A percentile compares a stretch with the other conserved stretches of the same genome.
These are phyloP conservation scores for Callosobruchus maculatus DNA, from an alignment of 2,888 invertebrate species.

Conservation along the genomic window DNA sequence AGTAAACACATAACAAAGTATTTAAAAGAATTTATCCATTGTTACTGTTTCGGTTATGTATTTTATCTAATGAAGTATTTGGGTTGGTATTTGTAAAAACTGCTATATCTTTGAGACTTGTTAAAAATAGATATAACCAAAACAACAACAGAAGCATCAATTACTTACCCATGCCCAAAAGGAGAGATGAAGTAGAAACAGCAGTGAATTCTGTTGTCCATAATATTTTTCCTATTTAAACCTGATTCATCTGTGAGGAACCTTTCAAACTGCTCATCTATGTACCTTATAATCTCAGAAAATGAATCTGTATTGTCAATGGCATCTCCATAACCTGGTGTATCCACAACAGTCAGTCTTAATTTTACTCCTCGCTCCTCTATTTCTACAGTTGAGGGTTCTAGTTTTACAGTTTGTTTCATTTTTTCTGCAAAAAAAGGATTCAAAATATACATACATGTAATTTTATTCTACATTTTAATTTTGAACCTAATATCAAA, in stretches of 20 bases:
- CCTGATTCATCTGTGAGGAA: constrained; percentile 92
- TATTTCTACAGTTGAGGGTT: constrained; percentile 94
- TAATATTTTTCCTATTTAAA: constrained; percentile 90
- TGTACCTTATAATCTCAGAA: constrained; percentile 91
- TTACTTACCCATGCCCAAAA: constrained; percentile 85
- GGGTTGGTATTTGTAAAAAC: too few species aligned
- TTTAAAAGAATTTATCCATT: too few species aligned
- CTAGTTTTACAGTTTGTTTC: constrained; percentile 88
- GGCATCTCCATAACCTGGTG: constrained; percentile 94
- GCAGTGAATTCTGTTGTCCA: constrained; percentile 96
- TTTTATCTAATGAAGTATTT: too few species aligned
- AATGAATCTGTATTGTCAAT: constrained; percentile 94
- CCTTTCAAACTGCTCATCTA: constrained; percentile 94
- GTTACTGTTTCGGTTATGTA: too few species aligned
- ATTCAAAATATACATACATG: too few species aligned
- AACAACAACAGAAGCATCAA: neutral
- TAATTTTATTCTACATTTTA: too few species aligned
- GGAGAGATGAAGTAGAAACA: constrained; percentile 98
- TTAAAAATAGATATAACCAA: too few species aligned
- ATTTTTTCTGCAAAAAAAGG: constrained; percentile 65
- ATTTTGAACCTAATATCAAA: too few species aligned
- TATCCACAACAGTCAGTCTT: constrained; percentile 90
- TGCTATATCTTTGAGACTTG: too few species aligned
- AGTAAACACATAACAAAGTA: too few species aligned
- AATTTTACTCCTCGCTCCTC: constrained; percentile 94